Percentiles rank a stretch among this genome's conserved stretches.
Evolutionary conservation across 1,140 invertebrate genomes (phyloP).

Genomic region (Bombus superbus): DNA sequence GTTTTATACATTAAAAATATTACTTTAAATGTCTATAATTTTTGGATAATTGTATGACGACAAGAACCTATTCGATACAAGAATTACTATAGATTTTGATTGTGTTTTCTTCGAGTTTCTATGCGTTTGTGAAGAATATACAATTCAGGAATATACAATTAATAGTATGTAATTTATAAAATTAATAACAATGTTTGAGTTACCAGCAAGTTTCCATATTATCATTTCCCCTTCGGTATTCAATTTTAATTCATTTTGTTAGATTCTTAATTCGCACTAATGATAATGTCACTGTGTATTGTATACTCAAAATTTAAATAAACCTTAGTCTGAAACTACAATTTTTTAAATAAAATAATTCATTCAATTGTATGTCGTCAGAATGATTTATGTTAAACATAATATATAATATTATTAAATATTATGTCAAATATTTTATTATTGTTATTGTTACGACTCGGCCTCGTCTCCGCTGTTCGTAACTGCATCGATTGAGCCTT

Average conservation of each 20-base stretch:
- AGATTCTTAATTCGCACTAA: slow-evolving; percentile 75
- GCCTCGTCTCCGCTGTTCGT: no score
- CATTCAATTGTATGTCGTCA: background rate
- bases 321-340: slow-evolving; percentile 77
- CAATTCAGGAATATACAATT: background rate
- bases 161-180: slow-evolving; percentile 7
- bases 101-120: no score
- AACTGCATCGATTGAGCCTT: no score
- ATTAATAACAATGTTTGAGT: background rate
- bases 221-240: slow-evolving; percentile 15
- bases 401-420: background rate
- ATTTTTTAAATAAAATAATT: background rate
- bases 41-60: slow-evolving; percentile 38
- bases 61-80: slow-evolving; percentile 48
- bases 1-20: background rate
- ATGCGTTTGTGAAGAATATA: no score
- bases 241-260: slow-evolving; percentile 65
- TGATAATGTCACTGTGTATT: slow-evolving; percentile 77
- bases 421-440: background rate
- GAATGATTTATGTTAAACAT: background rate
- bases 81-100: slow-evolving; percentile 26
- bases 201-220: slow-evolving; percentile 22
- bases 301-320: slow-evolving; percentile 80
- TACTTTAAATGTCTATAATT: background rate
- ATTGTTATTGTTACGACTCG: no score